These are phyloP conservation scores for Ptycholaimellus sp. DNA, from an alignment of 2,888 invertebrate species.

Conservation along the genomic window DNA sequence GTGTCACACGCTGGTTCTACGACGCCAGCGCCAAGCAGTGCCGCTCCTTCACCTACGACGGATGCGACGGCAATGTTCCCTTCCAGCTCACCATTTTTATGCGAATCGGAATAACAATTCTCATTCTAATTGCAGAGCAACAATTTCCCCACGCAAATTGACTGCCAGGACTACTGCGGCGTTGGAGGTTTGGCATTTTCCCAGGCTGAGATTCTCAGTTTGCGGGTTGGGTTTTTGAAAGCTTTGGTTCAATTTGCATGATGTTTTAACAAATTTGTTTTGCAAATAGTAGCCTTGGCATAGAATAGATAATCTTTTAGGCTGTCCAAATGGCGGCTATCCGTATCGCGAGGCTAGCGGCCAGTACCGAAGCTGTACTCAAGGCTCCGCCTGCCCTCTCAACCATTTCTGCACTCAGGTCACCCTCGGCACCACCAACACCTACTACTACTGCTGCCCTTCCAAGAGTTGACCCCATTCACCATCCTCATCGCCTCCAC, in stretches of 20 bases:
- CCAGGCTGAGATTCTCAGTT: too few relatives aligned
- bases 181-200: slow-evolving; percentile 17
- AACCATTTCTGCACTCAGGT: slow-evolving; percentile 15
- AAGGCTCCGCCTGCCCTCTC: slow-evolving; percentile 13
- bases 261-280: too few relatives aligned
- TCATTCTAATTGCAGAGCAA: too few relatives aligned
- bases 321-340: slow-evolving; percentile 23
- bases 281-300: too few relatives aligned
- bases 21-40: slow-evolving; percentile 10
- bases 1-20: slow-evolving; percentile 6
- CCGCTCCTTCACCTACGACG: slow-evolving; percentile 21
- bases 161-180: slow-evolving; percentile 24
- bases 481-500: too few relatives aligned
- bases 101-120: too few relatives aligned
- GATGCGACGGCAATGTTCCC: slow-evolving; percentile 26
- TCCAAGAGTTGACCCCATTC: too few relatives aligned
- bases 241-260: too few relatives aligned
- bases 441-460: slow-evolving; percentile 17
- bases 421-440: slow-evolving; percentile 10
- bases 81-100: too few relatives aligned
- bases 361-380: slow-evolving; percentile 11
- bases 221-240: too few relatives aligned
- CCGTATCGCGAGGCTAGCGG: slow-evolving; percentile 12
- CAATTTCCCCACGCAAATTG: slow-evolving; percentile 10
- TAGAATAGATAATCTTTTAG: too few relatives aligned